phyloP scores from a whole-genome alignment of 2,797 vertebrate species.

The Lagothrix lagotricha region DNA sequence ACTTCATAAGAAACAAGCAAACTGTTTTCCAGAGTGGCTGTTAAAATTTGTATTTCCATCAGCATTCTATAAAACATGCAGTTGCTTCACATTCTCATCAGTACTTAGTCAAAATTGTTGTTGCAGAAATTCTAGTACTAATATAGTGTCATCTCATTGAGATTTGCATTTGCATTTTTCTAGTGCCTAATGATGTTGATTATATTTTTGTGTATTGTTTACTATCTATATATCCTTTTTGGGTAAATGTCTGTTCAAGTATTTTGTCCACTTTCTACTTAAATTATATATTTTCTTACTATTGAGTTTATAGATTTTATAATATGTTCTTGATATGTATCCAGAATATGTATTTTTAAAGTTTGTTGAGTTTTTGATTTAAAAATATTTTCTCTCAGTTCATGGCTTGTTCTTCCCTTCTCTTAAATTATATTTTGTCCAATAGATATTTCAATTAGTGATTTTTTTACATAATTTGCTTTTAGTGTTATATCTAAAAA shows the following conservation, averaged over 20 bases:
- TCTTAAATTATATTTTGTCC: neutral
- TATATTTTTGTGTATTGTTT: neutral
- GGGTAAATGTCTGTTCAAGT: neutral
- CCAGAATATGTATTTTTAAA: too few relatives aligned
- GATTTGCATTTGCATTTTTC: neutral
- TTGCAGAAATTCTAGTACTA: neutral
- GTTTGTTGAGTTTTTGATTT: neutral
- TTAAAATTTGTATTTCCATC: neutral
- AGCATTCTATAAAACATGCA: neutral
- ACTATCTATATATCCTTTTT: neutral
- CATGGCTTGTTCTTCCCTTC: neutral
- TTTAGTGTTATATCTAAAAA: neutral
- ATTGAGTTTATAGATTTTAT: neutral
- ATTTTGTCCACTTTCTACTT: slow-evolving; percentile 27
- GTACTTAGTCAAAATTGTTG: neutral
- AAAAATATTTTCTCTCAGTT: slow-evolving; percentile 7
- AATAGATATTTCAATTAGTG: neutral
- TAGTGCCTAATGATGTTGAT: neutral
- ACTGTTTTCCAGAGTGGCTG: neutral
- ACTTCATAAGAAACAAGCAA: neutral
- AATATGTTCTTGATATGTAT: neutral
- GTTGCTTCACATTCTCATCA: neutral
- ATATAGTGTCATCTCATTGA: neutral
- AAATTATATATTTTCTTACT: slow-evolving; percentile 19
- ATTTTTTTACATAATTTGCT: neutral